Conservation (phyloP, 37 sponge, comb jelly and placozoan species). For the Bolinopsis microptera region DNA sequence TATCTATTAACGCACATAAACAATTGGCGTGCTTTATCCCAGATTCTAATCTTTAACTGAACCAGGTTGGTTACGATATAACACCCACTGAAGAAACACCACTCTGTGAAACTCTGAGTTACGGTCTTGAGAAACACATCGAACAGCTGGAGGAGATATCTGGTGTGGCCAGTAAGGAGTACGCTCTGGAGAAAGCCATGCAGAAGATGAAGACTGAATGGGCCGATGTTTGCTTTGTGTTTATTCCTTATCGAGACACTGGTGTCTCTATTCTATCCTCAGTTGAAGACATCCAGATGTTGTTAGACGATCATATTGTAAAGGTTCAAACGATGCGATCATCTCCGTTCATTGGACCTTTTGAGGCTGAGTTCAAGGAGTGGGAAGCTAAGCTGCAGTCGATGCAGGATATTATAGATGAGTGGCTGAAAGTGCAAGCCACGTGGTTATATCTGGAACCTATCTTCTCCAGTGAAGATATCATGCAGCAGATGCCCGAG, state of each 20-base stretch:
- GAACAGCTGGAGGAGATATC: slow-evolving; percentile 91
- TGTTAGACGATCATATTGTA: slow-evolving; percentile 96
- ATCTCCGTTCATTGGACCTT: slow-evolving; percentile 97
- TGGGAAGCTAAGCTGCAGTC: slow-evolving; percentile 91
- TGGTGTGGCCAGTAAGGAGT: slow-evolving; percentile 92
- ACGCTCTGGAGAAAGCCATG: slow-evolving; percentile 92
- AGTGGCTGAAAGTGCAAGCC: slow-evolving; percentile 94
- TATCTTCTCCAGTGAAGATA: slow-evolving; percentile 95
- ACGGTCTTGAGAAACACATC: slow-evolving; percentile 81
- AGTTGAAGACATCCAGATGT: slow-evolving; percentile 90
- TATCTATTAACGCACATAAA: too few species aligned
- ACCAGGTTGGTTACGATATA: slow-evolving; percentile 85
- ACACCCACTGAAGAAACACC: slow-evolving; percentile 89
- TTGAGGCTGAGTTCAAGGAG: slow-evolving; percentile 89
- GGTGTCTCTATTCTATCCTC: slow-evolving; percentile 90
- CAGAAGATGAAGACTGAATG: slow-evolving; percentile 96
- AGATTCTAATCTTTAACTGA: too few species aligned
- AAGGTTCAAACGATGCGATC: slow-evolving; percentile 98
- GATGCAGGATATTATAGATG: slow-evolving; percentile 94
- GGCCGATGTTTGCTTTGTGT: slow-evolving; percentile 80
- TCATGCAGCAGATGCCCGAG: slow-evolving; percentile 98
- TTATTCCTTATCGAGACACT: slow-evolving; percentile 91
- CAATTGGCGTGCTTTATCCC: too few species aligned
- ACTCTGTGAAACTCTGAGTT: slow-evolving; percentile 80
- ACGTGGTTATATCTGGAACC: slow-evolving; percentile 98